Evolutionary conservation across 2,888 invertebrate genomes (phyloP), one percentile per base, ranked within the genome.

Genomic region (Metacarcinus magister): DNA sequence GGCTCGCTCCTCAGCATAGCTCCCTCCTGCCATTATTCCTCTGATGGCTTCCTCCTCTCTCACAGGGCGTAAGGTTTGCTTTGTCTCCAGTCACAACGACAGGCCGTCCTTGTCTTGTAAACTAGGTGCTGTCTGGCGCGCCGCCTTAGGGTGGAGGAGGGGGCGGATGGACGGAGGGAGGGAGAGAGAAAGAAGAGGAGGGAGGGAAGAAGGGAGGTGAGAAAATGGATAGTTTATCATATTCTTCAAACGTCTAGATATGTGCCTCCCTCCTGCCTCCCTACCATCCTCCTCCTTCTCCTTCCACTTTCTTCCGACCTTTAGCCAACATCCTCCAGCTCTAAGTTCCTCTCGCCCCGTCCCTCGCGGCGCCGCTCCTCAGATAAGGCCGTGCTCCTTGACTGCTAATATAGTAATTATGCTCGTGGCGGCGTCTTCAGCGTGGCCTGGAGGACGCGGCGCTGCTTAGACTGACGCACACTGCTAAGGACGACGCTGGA

Each of bases 171-270:
- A 89, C 16, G 89, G n/a, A 43, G 39, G 46, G 46, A 43, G 75
- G n/a, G 23, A 75, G 43, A 60, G 67, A 94, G 94, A 82, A 16
- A 43, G 75, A 46, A n/a, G n/a, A 90, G 60, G 48, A 67, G 60
- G 67, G 67, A 44, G 93, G 93, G 75, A 39, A 46, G 60, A 82
- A 67, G 60, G 90, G 93, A 75, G 90, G 95, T 94, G 90, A 94
- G 95, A 93, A 94, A 94, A 95, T 95, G 94, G 95, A 95, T 95
- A 90, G 95, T 95, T 94, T 94, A 92, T 95, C 94, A 90, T 95
- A 95, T 95, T 89, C 95, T 91, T 93, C 95, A 95, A 93, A 93
- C 82, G 93, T 92, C 93, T 89, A 93, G 90, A 89, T 93, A 87
- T 95, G 44, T 89, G 44, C 48, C 90, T 89, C 89, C 94, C 48